Base-by-base conservation (phyloP, 2,888 invertebrate species). In the Amaurobius ferox region DNA sequence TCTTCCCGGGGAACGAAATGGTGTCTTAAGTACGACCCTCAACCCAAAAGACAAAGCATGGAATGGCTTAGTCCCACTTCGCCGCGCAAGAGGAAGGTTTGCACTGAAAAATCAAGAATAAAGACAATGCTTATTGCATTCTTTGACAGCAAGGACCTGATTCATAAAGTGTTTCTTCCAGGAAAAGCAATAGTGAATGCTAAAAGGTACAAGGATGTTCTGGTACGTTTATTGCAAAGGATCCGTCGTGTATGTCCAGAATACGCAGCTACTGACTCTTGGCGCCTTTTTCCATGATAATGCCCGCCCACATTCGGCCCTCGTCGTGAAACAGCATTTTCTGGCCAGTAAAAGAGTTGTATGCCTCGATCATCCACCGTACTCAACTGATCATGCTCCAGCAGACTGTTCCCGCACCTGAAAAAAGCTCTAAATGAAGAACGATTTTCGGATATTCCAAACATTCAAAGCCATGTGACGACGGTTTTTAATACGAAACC, bases 41-140 rank as follows among this genome's bases (percentile, higher is more conserved):
- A 44, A 35, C 23, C 26, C n/a, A 68, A 68, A n/a, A 0, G 68
- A 0, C 40, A 68, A 23, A 68, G 68, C 39, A 23, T 68, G 40
- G 40, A 68, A 40, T 68, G 68, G 68, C 40, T 26, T 19, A 39
- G 68, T 68, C 68, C 1, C 3, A 2, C 9, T 19, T 68, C 19
- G 19, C 68, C 39, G 0, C 35, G 39, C 23, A 35, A 11, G 0
- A 68, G 3, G 13, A 66, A 66, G 66, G 32, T 66, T 1, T 16
- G n/a, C 7, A 26, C 11, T 13, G 29, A 66, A n/a, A 66, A 29
- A 30, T 66, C 66, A 3, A 16, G 30, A 13, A 30, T 66, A 0
- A 66, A 66, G n/a, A 66, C 66, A 66, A 30, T 66, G 66, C 66
- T 66, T 32, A 61, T 66, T 0, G 66, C n/a, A 16, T 66, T 29